Evolutionary conservation across 2,888 invertebrate genomes (phyloP).

Genomic region (Leucoma salicis): DNA sequence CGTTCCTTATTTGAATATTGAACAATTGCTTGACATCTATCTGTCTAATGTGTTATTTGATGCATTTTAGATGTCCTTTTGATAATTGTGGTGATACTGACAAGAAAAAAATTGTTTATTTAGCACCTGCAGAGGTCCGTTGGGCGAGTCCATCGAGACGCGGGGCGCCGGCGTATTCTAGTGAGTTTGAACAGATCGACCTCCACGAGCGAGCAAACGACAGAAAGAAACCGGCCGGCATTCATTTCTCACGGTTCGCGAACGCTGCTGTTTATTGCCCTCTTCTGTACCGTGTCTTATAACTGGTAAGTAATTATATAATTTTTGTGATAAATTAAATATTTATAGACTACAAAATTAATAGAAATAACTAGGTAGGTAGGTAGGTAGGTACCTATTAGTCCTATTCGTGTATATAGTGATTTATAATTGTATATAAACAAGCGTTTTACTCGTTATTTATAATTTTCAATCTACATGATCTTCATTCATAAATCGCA

Average conservation of each 20-base stretch:
- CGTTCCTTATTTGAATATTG: conserved; percentile 57
- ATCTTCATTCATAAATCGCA: too few relatives aligned
- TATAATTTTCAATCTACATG: too few relatives aligned
- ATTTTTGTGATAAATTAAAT: background rate
- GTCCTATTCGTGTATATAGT: background rate
- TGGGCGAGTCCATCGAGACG: conserved; percentile 62
- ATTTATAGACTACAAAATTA: too few relatives aligned
- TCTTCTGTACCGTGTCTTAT: conserved; percentile 36
- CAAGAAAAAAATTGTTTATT: conserved; percentile 48
- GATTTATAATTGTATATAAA: too few relatives aligned
- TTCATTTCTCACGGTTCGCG: conserved; percentile 70
- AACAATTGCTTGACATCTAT: conserved; percentile 53
- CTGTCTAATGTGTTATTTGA: conserved; percentile 39
- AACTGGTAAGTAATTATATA: conserved; percentile 49
- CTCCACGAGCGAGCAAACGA: conserved; percentile 57
- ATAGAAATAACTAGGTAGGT: too few relatives aligned
- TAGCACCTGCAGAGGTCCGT: conserved; percentile 59
- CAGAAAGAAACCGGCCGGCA: conserved; percentile 70
- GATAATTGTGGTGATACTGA: conserved; percentile 39
- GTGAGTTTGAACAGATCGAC: conserved; percentile 69
- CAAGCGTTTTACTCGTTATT: too few relatives aligned
- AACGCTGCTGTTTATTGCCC: conserved; percentile 53
- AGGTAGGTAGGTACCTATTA: background rate
- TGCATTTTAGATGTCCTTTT: conserved; percentile 52
- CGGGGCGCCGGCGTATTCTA: conserved; percentile 65